Conservation (phyloP, 1,140 invertebrate species). For the Diachasma alloeum region DNA sequence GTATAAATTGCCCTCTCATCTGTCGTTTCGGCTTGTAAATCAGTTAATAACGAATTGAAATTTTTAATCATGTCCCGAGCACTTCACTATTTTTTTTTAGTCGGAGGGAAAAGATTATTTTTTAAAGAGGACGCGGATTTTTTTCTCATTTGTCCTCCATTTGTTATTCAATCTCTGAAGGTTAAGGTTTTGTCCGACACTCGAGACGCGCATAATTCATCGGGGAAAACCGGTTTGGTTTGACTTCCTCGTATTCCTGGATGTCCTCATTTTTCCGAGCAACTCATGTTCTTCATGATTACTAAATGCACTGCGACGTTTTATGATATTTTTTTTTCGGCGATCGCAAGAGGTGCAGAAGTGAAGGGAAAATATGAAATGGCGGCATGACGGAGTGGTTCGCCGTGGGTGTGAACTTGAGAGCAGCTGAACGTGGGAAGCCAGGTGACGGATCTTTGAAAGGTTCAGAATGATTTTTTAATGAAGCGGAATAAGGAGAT, state of each 20-base stretch:
- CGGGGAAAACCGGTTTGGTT: not conserved
- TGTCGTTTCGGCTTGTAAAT: not conserved
- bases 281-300: not conserved
- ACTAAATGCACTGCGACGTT: too few relatives aligned
- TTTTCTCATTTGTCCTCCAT: not conserved
- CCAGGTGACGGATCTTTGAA: not conserved
- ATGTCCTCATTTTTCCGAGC: not conserved
- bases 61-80: not conserved
- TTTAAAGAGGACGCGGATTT: not conserved
- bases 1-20: constrained; percentile 40
- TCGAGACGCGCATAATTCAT: not conserved
- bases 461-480: not conserved
- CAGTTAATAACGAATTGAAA: not conserved
- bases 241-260: not conserved
- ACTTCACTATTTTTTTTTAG: not conserved
- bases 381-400: not conserved
- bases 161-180: not conserved
- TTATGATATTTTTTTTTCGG: not conserved
- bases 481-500: constrained; percentile 5
- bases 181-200: not conserved
- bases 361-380: not conserved
- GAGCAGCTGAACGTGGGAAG: not conserved
- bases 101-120: not conserved
- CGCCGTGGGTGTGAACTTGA: not conserved
- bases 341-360: not conserved